Evolutionary conservation across 2,113 vertebrate genomes (phyloP), one percentile per base, ranked within the genome.

Genomic region (Scatophagus argus): DNA sequence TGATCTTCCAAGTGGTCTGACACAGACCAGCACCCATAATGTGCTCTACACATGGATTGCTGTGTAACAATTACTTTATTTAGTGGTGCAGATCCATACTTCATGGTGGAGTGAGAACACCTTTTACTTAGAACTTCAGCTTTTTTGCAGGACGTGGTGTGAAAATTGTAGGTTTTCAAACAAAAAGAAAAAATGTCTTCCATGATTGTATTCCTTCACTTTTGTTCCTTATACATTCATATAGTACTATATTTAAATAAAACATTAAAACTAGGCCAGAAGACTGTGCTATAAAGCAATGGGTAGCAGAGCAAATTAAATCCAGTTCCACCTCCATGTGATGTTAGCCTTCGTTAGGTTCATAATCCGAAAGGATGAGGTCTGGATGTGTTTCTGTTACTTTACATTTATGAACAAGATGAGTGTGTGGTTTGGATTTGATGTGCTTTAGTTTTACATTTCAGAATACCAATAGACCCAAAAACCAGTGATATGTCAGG

Each of bases 1-100:
- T 23, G 17, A 74, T 61, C 81, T 79, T 74, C 74, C 74, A 75
- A 70, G 69, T 36, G 51, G 55, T 71, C 29, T 88, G 87, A 89
- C 78, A 82, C 59, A 85, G 59, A 86, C 38, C 55, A 68, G 81
- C 47, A 39, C 69, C 74, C 60, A 51, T 58, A 3, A 25, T 32
- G 21, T 52, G 39, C 44, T 38, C 46, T 5, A 56, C 49, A 64
- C 60, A 21, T 14, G 31, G 27, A 58, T 43, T 59, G 7, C 68
- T 64, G 29, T 49, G 55, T 14, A 69, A 54, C 68, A 75, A 38
- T 78, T 55, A 25, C 87, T 87, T 82, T 82, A 83, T 87, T 81
- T 86, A 89, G 89, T 34, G 74, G 23, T 87, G 71, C 56, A 59
- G 49, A 72, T 47, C 63, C 19, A 8, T 6, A n/a, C 49, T 54